A percentile compares a stretch with the other conserved stretches of the same genome.
phyloP scores from a whole-genome alignment of 1,140 invertebrate genomes.

The Zaprionus ghesquierei region DNA sequence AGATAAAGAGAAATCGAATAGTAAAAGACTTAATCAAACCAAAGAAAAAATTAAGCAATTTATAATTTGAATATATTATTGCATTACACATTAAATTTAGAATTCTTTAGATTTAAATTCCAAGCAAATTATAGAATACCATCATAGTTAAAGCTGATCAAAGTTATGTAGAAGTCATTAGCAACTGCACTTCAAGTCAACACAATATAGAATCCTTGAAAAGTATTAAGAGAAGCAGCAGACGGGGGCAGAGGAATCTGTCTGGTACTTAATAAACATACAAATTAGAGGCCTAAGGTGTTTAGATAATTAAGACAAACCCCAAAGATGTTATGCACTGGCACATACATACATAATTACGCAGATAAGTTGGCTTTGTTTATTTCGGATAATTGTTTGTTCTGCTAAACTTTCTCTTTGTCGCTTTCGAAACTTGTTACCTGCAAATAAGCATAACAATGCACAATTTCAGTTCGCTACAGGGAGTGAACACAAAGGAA shows the following conservation, averaged over 20 bases:
- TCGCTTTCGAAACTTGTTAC: conserved; percentile 9
- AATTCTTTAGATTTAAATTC: background rate
- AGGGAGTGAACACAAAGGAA: background rate
- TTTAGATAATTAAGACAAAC: conserved; percentile 1
- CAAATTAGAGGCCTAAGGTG: background rate
- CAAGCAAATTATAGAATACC: background rate
- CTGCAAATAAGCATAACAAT: conserved; percentile 33
- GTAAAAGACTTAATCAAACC: no score
- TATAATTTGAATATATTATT: no score
- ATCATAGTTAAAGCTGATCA: no score
- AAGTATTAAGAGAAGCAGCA: conserved; percentile 25
- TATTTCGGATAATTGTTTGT: conserved; percentile 13
- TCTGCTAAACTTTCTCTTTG: conserved; percentile 27
- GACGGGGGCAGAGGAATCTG: background rate
- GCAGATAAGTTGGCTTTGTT: conserved; percentile 8
- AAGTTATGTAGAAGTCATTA: background rate
- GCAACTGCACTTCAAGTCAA: background rate
- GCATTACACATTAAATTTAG: no score
- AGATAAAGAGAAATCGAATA: no score
- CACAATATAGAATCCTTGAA: background rate
- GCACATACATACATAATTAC: conserved; percentile 1
- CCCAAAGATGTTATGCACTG: conserved; percentile 1
- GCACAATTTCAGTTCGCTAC: conserved; percentile 7
- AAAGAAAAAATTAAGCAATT: no score
- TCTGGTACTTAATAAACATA: background rate